Conservation (phyloP, 2,888 invertebrate species). For the Drosophila falleni region DNA sequence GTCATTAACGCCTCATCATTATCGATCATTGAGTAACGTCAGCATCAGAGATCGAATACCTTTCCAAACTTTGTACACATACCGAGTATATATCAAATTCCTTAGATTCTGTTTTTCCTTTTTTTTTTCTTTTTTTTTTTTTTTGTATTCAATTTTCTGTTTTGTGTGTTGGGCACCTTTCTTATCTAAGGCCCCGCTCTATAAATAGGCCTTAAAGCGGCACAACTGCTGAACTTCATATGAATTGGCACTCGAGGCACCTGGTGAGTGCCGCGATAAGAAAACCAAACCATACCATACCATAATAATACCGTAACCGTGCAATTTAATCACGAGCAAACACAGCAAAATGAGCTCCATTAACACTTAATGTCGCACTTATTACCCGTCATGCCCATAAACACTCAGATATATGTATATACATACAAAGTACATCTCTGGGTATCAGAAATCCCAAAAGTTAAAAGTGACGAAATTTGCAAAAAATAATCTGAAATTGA, state of each 20-base stretch:
- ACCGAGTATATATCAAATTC: conserved; percentile 13
- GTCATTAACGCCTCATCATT: conserved; percentile 64
- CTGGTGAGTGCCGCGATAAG: conserved; percentile 45
- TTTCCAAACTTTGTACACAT: background rate
- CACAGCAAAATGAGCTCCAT: background rate
- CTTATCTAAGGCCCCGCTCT: conserved; percentile 54
- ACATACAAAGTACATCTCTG: background rate
- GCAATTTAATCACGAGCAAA: conserved; percentile 56
- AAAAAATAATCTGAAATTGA: background rate
- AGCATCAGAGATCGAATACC: conserved; percentile 10
- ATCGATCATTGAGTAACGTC: conserved; percentile 20
- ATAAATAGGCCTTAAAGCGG: conserved; percentile 44
- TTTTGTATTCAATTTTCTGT: background rate
- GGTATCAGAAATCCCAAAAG: background rate
- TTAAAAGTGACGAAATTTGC: background rate
- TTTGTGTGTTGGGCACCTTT: background rate
- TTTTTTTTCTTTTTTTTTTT: background rate
- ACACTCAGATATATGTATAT: background rate
- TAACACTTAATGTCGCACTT: conserved; percentile 4
- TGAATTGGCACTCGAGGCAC: conserved; percentile 42
- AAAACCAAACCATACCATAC: conserved; percentile 14
- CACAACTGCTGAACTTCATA: conserved; percentile 41
- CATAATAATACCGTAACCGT: conserved; percentile 19
- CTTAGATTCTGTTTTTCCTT: conserved; percentile 11
- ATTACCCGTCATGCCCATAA: background rate